Evolutionary conservation across 2,113 vertebrate species (phyloP), one percentile per base, ranked within the genome.

Genomic region (Bufo bufo): DNA sequence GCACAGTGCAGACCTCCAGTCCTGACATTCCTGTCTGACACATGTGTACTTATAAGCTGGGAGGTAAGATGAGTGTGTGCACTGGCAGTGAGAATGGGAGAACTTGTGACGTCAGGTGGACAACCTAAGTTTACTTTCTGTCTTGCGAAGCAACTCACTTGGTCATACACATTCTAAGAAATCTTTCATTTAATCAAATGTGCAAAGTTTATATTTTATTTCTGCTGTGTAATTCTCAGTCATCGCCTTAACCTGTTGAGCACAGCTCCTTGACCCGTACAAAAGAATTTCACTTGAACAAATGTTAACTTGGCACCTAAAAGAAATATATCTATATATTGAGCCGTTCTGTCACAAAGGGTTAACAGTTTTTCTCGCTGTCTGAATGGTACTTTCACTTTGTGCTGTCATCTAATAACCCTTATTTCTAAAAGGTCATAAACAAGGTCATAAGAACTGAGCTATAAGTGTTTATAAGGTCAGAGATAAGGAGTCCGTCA

Each of bases 1-100:
- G 96, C 96, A 72, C 98, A 97, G 90, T 99, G 98, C 90, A 96
- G 89, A 93, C 94, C 95, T 19, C 98, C 98, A 65, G 91, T 93
- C 89, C 89, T 99, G 91, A 95, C 95, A 88, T 95, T 97, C n/a
- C 96, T 94, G 0, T 97, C 94, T 0, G 95, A 97, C 89, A 96
- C 96, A 65, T 93, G 94, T 90, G 92, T 98, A 85, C 93, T 96
- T 9, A 94, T 98, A 77, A 96, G 94, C 91, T 99, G 98, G 98
- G 97, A 99, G 98, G 98, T 99, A 92, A 96, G 97, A 90, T 49
- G 13, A 6, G 0, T 50, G 1, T 2, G 0, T 7, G 0, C 20
- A 77, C 2, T 11, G 9, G 52, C 47, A 65, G 13, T 59, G 78
- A 79, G 61, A 56, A 17, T 33, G 52, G 33, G 54, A 59, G 23